Evolutionary conservation across 2,797 vertebrate genomes (phyloP).

Genomic region (Hafferia zeledoni): DNA sequence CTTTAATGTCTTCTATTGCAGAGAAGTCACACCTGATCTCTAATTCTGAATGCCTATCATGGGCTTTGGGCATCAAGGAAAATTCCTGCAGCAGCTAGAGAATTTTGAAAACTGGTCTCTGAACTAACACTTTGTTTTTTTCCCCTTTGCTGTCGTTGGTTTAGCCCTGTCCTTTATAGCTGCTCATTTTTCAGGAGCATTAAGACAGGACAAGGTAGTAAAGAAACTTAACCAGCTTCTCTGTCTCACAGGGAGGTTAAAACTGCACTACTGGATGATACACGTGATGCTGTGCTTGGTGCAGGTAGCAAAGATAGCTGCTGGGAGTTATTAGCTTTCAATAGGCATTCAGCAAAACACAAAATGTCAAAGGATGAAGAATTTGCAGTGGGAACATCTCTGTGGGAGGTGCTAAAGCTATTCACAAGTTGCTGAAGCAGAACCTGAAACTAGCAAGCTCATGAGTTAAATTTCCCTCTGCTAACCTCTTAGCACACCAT

Average conservation of each 20-base stretch:
- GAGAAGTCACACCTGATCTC: accelerated
- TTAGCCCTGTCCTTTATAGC: not conserved
- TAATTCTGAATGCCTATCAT: not conserved
- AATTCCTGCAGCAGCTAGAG: not conserved
- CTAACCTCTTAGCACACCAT: not conserved
- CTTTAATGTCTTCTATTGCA: not conserved
- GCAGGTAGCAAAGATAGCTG: not conserved
- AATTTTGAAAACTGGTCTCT: not conserved
- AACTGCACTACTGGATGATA: not conserved
- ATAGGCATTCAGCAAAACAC: not conserved
- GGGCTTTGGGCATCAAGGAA: not conserved
- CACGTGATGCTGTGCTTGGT: not conserved
- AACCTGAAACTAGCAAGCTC: not conserved
- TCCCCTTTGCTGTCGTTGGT: not conserved
- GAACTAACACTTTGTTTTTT: not conserved
- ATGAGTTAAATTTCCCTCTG: not conserved
- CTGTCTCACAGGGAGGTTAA: not conserved
- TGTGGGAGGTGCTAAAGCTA: not conserved
- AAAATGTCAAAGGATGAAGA: not conserved
- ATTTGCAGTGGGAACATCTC: not conserved
- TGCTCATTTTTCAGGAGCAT: not conserved
- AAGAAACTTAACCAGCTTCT: not conserved
- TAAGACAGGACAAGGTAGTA: not conserved
- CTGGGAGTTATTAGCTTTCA: not conserved
- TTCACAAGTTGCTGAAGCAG: not conserved